Percentiles rank a stretch among this genome's conserved stretches.
Conservation (phyloP, 2,888 invertebrate species). For the Eupithecia insigniata region DNA sequence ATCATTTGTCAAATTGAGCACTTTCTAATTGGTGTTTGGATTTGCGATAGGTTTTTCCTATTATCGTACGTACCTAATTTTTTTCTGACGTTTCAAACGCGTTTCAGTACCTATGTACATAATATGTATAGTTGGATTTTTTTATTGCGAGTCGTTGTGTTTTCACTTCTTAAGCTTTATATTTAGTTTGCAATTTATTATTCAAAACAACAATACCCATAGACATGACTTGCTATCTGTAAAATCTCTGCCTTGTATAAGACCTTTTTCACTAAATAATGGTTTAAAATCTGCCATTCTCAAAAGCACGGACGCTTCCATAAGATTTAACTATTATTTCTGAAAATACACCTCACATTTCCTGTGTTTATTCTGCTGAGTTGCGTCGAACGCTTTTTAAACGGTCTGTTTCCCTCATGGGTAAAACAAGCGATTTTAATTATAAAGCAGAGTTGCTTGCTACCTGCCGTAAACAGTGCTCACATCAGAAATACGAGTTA, state of each 20-base stretch:
- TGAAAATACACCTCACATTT: slow-evolving; percentile 9
- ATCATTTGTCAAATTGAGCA: too few species aligned
- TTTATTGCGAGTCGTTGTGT: not conserved
- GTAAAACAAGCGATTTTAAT: slow-evolving; percentile 8
- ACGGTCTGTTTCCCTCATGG: not conserved
- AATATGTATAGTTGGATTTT: not conserved
- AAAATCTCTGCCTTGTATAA: not conserved
- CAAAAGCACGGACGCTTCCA: not conserved
- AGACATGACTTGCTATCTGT: not conserved
- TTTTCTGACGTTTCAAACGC: not conserved
- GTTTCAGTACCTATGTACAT: too few species aligned
- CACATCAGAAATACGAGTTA: not conserved
- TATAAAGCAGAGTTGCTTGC: slow-evolving; percentile 4
- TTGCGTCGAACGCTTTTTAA: not conserved
- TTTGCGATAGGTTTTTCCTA: too few species aligned
- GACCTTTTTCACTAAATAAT: not conserved
- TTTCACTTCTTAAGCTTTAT: not conserved
- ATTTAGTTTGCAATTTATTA: not conserved
- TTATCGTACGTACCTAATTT: too few species aligned
- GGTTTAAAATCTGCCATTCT: not conserved
- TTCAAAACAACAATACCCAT: not conserved
- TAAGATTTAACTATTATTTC: not conserved
- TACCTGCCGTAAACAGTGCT: not conserved
- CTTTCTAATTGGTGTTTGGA: too few species aligned
- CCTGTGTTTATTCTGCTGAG: slow-evolving; percentile 4